Percentiles rank a stretch among this genome's conserved stretches.
Conservation (phyloP, 1,140 invertebrate species). For the Anthonomus grandis region DNA sequence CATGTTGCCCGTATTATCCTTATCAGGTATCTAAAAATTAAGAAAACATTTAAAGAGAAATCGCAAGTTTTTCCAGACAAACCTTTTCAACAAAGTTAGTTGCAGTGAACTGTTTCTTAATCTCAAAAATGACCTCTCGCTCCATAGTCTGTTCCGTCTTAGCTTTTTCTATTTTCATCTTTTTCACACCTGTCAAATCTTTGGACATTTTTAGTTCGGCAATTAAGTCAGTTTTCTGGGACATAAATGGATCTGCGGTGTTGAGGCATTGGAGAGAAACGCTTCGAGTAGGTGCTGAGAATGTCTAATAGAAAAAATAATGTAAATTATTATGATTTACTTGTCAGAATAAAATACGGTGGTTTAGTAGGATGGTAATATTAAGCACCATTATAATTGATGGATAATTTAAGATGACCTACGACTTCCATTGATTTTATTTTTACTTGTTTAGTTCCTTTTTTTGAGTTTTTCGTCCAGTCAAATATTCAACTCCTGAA, state of each 20-base stretch:
- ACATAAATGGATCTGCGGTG: conserved; percentile 62
- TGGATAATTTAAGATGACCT: too few species aligned
- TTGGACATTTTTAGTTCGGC: conserved; percentile 87
- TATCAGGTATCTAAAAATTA: conserved; percentile 74
- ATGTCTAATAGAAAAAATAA: conserved; percentile 56
- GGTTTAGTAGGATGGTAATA: too few species aligned
- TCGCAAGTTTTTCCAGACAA: neutral
- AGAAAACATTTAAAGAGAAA: neutral
- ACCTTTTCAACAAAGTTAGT: conserved; percentile 88
- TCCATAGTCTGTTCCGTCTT: conserved; percentile 75
- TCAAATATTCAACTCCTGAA: too few species aligned
- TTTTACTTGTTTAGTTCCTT: too few species aligned
- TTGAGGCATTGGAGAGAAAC: conserved; percentile 69
- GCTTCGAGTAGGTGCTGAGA: conserved; percentile 72
- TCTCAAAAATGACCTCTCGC: conserved; percentile 76
- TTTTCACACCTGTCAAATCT: conserved; percentile 85
- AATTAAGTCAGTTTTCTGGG: conserved; percentile 80
- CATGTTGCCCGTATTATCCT: conserved; percentile 79
- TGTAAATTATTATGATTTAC: too few species aligned
- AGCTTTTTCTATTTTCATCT: conserved; percentile 82
- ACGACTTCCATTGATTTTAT: too few species aligned
- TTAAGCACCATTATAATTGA: too few species aligned
- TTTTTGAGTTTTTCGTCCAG: too few species aligned
- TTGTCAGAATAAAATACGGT: neutral
- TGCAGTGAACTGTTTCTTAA: conserved; percentile 77